A percentile compares a stretch with the other conserved stretches of the same genome.
phyloP scores from a whole-genome alignment of 2,113 vertebrate genomes.

The Felis chaus region DNA sequence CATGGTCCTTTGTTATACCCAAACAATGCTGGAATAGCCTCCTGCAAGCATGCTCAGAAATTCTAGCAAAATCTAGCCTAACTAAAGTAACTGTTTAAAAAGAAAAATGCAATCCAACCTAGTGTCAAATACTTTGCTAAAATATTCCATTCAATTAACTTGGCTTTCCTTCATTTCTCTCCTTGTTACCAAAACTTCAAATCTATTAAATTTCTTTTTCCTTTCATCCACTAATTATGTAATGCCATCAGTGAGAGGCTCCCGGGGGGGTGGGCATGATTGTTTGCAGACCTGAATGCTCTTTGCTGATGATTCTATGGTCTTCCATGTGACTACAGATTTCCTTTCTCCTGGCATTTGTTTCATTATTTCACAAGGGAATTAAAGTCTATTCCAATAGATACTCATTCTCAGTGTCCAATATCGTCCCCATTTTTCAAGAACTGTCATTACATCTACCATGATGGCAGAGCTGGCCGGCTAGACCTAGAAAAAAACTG shows the following conservation, averaged over 20 bases:
- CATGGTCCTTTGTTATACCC: not conserved
- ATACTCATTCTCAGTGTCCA: not conserved
- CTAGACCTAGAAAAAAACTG: not conserved
- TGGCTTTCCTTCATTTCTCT: not conserved
- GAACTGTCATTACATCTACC: not conserved
- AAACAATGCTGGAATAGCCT: not conserved
- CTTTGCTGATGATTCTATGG: slow-evolving; percentile 34
- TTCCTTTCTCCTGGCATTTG: slow-evolving; percentile 37
- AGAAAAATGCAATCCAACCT: slow-evolving; percentile 16
- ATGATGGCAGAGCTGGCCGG: not conserved
- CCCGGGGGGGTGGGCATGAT: not conserved
- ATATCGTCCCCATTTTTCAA: slow-evolving; percentile 50
- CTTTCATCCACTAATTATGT: slow-evolving; percentile 27
- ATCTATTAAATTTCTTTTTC: slow-evolving; percentile 40
- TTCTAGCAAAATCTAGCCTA: slow-evolving; percentile 21
- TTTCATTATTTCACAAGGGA: slow-evolving; percentile 49
- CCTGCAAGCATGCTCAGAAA: not conserved
- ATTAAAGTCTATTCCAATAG: slow-evolving; percentile 57
- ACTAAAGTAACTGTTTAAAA: slow-evolving; percentile 37
- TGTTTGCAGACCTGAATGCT: slow-evolving; percentile 48
- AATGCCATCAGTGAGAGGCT: slow-evolving; percentile 31
- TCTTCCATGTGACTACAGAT: not conserved
- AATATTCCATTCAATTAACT: not conserved
- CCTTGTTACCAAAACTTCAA: slow-evolving; percentile 37
- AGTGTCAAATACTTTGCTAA: slow-evolving; percentile 18